Percentiles rank a stretch among this genome's conserved stretches.
Evolutionary conservation across 2,888 invertebrate genomes (phyloP).

Genomic region (Troides helena): DNA sequence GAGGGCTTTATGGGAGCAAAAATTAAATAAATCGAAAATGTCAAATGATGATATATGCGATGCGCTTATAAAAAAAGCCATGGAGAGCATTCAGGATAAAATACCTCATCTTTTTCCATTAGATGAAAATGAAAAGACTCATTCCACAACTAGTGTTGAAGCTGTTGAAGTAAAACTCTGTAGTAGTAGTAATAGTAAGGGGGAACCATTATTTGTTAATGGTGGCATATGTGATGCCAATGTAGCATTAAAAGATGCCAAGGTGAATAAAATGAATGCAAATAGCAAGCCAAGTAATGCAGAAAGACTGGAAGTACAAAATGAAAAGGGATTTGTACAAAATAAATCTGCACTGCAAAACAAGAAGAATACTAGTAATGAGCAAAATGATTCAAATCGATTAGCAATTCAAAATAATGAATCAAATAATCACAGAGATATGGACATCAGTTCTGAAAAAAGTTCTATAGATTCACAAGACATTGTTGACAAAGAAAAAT

Average conservation of each 20-base stretch:
- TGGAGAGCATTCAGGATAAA: constrained; percentile 63
- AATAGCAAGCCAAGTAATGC: constrained; percentile 22
- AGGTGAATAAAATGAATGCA: constrained; percentile 27
- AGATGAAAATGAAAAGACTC: constrained; percentile 35
- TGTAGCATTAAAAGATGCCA: constrained; percentile 26
- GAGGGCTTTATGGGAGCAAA: constrained; percentile 65
- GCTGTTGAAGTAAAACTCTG: background rate
- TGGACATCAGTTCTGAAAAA: background rate
- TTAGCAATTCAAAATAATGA: background rate
- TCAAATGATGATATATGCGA: constrained; percentile 75
- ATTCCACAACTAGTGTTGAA: constrained; percentile 15
- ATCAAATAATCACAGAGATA: constrained; percentile 1
- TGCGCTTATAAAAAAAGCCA: constrained; percentile 70
- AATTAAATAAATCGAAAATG: constrained; percentile 65
- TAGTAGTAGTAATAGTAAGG: background rate
- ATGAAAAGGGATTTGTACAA: background rate
- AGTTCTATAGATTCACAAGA: background rate
- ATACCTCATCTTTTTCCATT: constrained; percentile 42
- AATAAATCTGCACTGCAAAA: background rate
- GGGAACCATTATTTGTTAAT: background rate
- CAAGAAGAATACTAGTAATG: constrained; percentile 29
- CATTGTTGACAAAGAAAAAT: constrained; percentile 15
- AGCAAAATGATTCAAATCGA: background rate
- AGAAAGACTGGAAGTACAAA: background rate
- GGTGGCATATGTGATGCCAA: constrained; percentile 26